Evolutionary conservation across 1,140 invertebrate species (phyloP).

Genomic region (Aphis craccivora): DNA sequence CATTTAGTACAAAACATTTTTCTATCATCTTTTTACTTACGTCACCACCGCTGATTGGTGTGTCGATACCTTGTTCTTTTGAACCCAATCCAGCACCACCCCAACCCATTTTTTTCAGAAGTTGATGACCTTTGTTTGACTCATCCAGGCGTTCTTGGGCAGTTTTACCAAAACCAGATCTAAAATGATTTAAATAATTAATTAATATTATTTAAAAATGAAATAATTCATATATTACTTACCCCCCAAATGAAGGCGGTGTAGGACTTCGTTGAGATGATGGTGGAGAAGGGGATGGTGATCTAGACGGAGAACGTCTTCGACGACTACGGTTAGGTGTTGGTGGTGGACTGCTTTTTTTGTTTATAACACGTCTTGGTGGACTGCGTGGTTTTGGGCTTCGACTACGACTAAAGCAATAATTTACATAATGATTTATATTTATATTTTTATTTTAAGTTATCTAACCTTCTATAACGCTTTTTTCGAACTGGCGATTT

Average conservation of each 20-base stretch:
- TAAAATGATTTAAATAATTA: slow-evolving; percentile 44
- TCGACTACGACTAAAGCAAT: slow-evolving; percentile 61
- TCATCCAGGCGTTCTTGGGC: slow-evolving; percentile 70
- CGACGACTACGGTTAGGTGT: slow-evolving; percentile 60
- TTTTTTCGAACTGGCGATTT: slow-evolving; percentile 74
- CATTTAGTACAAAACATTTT: slow-evolving; percentile 29
- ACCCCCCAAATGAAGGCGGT: slow-evolving; percentile 79
- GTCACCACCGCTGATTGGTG: slow-evolving; percentile 90
- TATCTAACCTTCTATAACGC: slow-evolving; percentile 71
- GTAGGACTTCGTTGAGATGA: slow-evolving; percentile 74
- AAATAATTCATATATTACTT: slow-evolving; percentile 63
- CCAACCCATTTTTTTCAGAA: slow-evolving; percentile 97
- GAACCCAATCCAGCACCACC: slow-evolving; percentile 85
- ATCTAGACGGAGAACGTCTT: slow-evolving; percentile 64
- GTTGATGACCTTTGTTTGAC: slow-evolving; percentile 94
- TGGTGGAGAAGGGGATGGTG: slow-evolving; percentile 64
- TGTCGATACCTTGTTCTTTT: slow-evolving; percentile 92
- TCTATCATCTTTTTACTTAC: slow-evolving; percentile 65
- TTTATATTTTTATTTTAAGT: not conserved
- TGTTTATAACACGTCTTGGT: slow-evolving; percentile 18
- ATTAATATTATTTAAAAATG: slow-evolving; percentile 19
- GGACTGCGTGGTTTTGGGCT: slow-evolving; percentile 61
- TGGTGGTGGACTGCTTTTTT: slow-evolving; percentile 57
- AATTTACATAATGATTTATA: not conserved
- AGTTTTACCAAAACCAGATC: slow-evolving; percentile 43